Percentiles rank a stretch among this genome's conserved stretches.
Conservation (phyloP, 2,113 vertebrate species). For the Arizona elegans region DNA sequence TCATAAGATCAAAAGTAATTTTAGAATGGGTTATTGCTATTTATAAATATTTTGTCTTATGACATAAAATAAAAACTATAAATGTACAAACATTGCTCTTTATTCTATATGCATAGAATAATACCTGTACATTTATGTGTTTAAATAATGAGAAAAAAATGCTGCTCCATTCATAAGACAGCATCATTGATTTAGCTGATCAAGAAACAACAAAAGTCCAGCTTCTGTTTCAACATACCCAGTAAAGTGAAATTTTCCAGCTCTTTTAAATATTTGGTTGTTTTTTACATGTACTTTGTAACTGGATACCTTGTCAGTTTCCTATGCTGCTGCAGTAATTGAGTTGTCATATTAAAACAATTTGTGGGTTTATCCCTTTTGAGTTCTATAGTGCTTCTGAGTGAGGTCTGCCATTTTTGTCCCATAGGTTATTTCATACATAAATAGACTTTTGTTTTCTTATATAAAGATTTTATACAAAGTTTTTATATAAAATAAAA, state of each 20-base stretch:
- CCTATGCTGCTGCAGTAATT: neutral
- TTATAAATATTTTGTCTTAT: slow-evolving; percentile 4
- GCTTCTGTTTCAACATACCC: neutral
- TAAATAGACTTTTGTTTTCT: neutral
- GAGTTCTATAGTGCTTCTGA: neutral
- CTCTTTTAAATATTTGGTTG: neutral
- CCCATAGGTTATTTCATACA: neutral
- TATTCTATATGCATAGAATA: neutral
- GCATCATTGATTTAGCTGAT: neutral
- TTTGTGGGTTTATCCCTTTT: neutral
- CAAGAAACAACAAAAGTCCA: neutral
- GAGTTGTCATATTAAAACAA: neutral
- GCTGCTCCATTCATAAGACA: neutral
- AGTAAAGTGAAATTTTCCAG: neutral
- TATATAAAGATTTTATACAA: neutral
- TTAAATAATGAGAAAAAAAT: neutral
- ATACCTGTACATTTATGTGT: neutral
- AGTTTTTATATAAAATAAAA: neutral
- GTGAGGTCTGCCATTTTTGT: neutral
- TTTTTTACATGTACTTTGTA: neutral
- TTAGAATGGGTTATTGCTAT: neutral
- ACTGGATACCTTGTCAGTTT: neutral
- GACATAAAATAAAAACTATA: slow-evolving; percentile 5
- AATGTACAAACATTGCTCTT: neutral
- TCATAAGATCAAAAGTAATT: neutral